Evolutionary conservation across 2,888 invertebrate genomes (phyloP), one percentile per base, ranked within the genome.

Genomic region (Trichopoda pennipes): DNA sequence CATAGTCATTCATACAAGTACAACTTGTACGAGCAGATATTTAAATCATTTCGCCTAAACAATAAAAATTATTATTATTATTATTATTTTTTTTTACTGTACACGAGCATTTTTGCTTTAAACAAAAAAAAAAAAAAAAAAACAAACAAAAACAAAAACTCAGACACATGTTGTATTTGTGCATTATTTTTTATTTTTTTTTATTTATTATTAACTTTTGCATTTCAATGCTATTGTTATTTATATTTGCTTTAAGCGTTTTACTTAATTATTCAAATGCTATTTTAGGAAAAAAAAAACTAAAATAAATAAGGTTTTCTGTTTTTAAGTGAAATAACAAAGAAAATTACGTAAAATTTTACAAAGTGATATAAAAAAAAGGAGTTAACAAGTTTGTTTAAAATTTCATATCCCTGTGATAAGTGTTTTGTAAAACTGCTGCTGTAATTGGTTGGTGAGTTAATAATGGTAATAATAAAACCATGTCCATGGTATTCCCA

Each of bases 151-250:
- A 42, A 32, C 32, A 32, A 53, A 1, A 1, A 61, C 42, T 1
- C 10, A 47, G 42, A 49, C 66, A 69, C 68, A 76, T 35, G 61
- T 44, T 68, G 60, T 68, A 23, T 66, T 70, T 75, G 35, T 80
- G 75, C 74, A 74, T 61, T 68, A 51, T 69, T 63, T 53, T 17
- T 53, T 61, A 56, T 70, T 63, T 53, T 69, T 63, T 53, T 17
- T 53, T 61, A 56, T 70, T 63, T 53, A 21, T 53, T 61, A 56
- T 70, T 49, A 53, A 32, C 42, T 69, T 72, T 76, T 81, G 78
- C 70, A 81, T 82, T 75, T 79, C 79, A 82, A 72, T 82, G 82
- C 61, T 79, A 82, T 75, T 75, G 75, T 75, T 82, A 75, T 75
- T 79, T 82, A 70, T 66, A 68, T 78, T 58, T 69, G 79, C 60